phyloP scores from a whole-genome alignment of 2,113 vertebrate species.

The Cricetomys ansorgei region DNA sequence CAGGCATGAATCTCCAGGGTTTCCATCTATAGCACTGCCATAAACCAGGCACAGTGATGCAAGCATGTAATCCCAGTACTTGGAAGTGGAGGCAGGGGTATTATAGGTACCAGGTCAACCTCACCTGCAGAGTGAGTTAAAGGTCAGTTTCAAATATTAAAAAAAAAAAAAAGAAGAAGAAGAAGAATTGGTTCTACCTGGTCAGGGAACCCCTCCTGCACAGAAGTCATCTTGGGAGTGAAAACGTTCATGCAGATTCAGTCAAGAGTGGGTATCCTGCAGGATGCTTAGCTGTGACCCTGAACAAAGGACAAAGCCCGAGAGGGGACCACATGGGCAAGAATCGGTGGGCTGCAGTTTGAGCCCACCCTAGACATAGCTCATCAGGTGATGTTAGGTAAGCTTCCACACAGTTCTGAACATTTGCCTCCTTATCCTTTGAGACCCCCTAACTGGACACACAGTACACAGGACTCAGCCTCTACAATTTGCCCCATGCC shows the following conservation, averaged over 20 bases:
- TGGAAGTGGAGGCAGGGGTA: neutral
- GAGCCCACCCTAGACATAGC: neutral
- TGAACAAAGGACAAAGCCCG: neutral
- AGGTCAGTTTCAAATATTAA: neutral
- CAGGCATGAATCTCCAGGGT: too few species aligned
- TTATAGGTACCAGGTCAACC: too few species aligned
- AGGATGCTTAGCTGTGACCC: neutral
- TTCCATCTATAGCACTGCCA: too few species aligned
- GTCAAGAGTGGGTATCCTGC: neutral
- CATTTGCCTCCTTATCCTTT: neutral
- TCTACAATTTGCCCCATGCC: neutral
- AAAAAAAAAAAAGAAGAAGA: neutral
- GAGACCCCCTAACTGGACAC: neutral
- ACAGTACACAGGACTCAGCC: neutral
- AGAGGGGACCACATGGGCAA: rapidly evolving
- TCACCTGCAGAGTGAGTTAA: neutral
- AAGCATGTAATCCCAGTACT: neutral
- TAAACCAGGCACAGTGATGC: neutral
- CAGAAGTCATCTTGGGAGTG: neutral
- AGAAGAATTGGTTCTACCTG: neutral
- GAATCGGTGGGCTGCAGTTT: neutral
- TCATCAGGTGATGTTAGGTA: neutral
- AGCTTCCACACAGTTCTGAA: too few species aligned
- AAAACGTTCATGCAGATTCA: neutral
- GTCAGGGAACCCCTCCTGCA: neutral